These are phyloP conservation scores for Cirrhinus molitorella DNA, from an alignment of 2,797 vertebrate species.

Conservation along the genomic window DNA sequence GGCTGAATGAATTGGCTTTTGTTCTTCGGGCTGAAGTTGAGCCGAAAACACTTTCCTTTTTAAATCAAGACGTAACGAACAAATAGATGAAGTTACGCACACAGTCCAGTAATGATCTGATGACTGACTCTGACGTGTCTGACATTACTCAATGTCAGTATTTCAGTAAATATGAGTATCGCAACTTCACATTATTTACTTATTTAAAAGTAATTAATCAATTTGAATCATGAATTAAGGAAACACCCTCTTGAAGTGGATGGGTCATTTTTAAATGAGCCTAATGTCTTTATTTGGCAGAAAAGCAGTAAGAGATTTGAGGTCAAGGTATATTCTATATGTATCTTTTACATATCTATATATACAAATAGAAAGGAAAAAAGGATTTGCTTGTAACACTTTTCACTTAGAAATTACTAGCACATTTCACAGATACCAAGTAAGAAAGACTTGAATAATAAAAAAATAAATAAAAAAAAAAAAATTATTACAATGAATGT, in stretches of 20 bases:
- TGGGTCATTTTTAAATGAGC: not conserved
- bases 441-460: not conserved
- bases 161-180: not conserved
- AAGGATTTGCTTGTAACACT: not conserved
- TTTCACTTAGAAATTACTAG: not conserved
- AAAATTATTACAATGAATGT: not conserved
- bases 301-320: not conserved
- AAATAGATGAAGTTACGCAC: not conserved
- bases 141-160: not conserved
- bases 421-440: not conserved
- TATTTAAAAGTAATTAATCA: not conserved
- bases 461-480: too few relatives aligned
- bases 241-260: not conserved
- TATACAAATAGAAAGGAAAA: not conserved
- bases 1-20: conserved; percentile 29
- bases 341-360: not conserved
- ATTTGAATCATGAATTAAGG: not conserved
- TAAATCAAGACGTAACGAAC: not conserved
- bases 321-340: not conserved
- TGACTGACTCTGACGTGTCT: not conserved
- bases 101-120: not conserved
- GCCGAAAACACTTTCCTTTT: conserved; percentile 5
- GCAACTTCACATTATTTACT: not conserved
- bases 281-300: not conserved
- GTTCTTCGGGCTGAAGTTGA: conserved; percentile 7